A percentile compares a stretch with the other conserved stretches of the same genome.
These are phyloP conservation scores for Eclectus roratus DNA, from an alignment of 2,113 vertebrate genomes.

Conservation along the genomic window DNA sequence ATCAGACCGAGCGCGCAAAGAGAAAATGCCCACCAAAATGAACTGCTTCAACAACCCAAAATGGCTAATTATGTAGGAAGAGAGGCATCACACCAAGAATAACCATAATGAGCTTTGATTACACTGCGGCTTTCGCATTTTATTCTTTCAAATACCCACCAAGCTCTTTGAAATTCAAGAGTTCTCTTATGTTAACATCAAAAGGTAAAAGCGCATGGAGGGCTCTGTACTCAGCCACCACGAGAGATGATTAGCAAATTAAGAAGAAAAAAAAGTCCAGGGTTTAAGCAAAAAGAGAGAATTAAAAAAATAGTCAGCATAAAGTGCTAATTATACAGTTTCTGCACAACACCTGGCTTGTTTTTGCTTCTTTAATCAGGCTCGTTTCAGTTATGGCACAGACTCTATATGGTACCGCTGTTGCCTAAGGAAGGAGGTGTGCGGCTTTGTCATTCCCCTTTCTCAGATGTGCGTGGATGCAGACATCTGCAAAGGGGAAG, in stretches of 20 bases:
- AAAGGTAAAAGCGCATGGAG: slow-evolving; percentile 72
- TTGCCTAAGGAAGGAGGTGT: not conserved
- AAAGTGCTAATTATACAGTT: slow-evolving; percentile 75
- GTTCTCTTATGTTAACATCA: slow-evolving; percentile 80
- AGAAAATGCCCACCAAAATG: slow-evolving; percentile 2
- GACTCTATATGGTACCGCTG: not conserved
- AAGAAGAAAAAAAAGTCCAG: slow-evolving; percentile 55
- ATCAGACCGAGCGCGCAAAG: not conserved
- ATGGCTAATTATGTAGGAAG: slow-evolving; percentile 65
- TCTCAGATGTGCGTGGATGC: not conserved
- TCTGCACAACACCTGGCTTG: slow-evolving; percentile 74
- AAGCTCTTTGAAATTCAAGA: slow-evolving; percentile 81
- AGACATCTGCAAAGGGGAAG: not conserved
- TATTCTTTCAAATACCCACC: slow-evolving; percentile 72
- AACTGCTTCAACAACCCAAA: slow-evolving; percentile 51
- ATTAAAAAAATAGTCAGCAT: slow-evolving; percentile 50
- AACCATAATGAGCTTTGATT: slow-evolving; percentile 82
- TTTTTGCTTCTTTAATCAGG: slow-evolving; percentile 66
- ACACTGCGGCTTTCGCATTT: slow-evolving; percentile 62
- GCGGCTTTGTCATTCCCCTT: not conserved
- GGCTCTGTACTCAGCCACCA: slow-evolving; percentile 59
- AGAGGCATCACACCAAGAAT: slow-evolving; percentile 73
- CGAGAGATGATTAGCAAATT: slow-evolving; percentile 75
- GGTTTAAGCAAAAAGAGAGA: slow-evolving; percentile 39
- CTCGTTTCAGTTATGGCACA: slow-evolving; percentile 32